A percentile compares a stretch with the other conserved stretches of the same genome.
Evolutionary conservation across 2,888 invertebrate species (phyloP).

Genomic region (Melieria picta): DNA sequence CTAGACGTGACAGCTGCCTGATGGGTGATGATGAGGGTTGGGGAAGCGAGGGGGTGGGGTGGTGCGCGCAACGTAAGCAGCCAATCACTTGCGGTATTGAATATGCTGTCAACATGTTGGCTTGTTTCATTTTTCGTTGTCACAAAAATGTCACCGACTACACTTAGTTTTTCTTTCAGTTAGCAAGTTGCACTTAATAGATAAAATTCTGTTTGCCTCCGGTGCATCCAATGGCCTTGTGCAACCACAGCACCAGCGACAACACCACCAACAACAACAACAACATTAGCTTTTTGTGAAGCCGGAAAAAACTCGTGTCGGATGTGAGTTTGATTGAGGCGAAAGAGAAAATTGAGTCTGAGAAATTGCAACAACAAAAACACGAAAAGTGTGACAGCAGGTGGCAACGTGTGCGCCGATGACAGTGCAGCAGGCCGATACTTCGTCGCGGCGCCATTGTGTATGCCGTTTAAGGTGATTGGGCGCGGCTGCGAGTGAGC

Average conservation of each 20-base stretch:
- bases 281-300: no score
- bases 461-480: background rate
- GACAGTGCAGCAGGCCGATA: no score
- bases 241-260: no score
- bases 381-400: no score
- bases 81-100: constrained; percentile 34
- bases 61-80: background rate
- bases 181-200: constrained; percentile 27
- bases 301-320: background rate
- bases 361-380: no score
- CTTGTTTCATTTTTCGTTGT: constrained; percentile 37
- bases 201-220: constrained; percentile 16
- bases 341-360: no score
- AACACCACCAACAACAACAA: no score
- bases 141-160: constrained; percentile 29
- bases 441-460: no score
- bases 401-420: no score
- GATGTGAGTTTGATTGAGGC: constrained; percentile 12
- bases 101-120: constrained; percentile 30
- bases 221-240: background rate
- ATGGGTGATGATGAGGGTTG: background rate
- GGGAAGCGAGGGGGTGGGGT: background rate
- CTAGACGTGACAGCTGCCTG: background rate
- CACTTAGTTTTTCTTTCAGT: constrained; percentile 2
- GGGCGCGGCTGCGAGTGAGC: background rate